Evolutionary conservation across 2,888 invertebrate species (phyloP).

Genomic region (Therioaphis trifolii): DNA sequence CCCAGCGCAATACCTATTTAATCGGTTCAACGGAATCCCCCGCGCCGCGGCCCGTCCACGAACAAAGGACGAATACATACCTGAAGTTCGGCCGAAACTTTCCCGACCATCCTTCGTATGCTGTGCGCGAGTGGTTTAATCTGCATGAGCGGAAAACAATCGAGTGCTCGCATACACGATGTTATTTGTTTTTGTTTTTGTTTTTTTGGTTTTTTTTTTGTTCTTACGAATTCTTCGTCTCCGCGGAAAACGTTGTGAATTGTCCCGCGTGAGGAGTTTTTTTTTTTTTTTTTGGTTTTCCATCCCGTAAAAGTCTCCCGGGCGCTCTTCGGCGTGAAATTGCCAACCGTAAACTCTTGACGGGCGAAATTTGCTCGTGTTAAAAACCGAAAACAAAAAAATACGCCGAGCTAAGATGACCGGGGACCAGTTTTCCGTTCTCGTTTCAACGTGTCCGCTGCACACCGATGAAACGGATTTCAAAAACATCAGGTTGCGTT

Average conservation of each 20-base stretch:
- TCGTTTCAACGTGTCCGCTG: no score
- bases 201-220: background rate
- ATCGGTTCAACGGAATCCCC: conserved; percentile 1
- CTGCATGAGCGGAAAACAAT: background rate
- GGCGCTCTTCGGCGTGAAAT: background rate
- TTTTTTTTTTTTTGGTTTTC: background rate
- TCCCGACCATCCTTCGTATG: conserved; percentile 13
- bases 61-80: conserved; percentile 24
- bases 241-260: background rate
- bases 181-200: background rate
- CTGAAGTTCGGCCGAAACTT: conserved; percentile 31
- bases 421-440: no score
- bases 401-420: no score
- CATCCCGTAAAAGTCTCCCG: background rate
- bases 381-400: no score
- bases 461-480: no score
- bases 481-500: no score
- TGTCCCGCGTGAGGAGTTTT: background rate
- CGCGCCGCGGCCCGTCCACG: background rate
- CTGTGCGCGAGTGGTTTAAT: background rate
- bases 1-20: conserved; percentile 11
- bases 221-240: background rate
- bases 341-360: background rate
- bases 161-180: background rate
- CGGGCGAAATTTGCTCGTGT: background rate